phyloP scores from a whole-genome alignment of 2,888 invertebrate species.

The Ormyrus pomaceus region DNA sequence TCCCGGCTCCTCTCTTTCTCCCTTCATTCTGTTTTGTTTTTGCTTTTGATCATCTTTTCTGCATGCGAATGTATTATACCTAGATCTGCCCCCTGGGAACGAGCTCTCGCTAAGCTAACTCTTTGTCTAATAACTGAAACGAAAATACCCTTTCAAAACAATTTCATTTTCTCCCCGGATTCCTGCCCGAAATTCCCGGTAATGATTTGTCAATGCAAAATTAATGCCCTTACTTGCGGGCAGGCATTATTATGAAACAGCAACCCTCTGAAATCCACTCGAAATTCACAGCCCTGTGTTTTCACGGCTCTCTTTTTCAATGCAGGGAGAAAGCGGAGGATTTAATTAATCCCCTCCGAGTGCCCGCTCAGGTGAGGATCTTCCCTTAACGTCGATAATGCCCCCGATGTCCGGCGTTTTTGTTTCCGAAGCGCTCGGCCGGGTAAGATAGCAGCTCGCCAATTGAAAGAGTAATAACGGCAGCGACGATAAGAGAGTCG shows the following conservation, averaged over 20 bases:
- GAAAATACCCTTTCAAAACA: constrained; percentile 52
- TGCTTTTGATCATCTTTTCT: constrained; percentile 57
- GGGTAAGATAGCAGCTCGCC: constrained; percentile 35
- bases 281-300: constrained; percentile 3
- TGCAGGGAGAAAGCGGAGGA: constrained; percentile 53
- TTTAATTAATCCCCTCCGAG: constrained; percentile 70
- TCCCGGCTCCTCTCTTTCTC: constrained; percentile 38
- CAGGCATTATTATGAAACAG: neutral
- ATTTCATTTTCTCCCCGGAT: constrained; percentile 36
- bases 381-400: constrained; percentile 66
- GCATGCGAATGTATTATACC: constrained; percentile 52
- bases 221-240: neutral
- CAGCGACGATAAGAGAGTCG: constrained; percentile 46
- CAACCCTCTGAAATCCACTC: constrained; percentile 21
- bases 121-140: constrained; percentile 53
- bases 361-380: constrained; percentile 61
- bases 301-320: constrained; percentile 59
- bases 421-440: constrained; percentile 26
- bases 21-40: constrained; percentile 54
- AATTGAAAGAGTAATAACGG: constrained; percentile 53
- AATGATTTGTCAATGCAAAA: constrained; percentile 4
- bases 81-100: constrained; percentile 44
- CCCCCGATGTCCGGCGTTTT: constrained; percentile 51
- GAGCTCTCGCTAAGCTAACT: constrained; percentile 36
- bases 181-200: constrained; percentile 7